phyloP scores from a whole-genome alignment of 2,888 invertebrate species.

The Oscheius myriophilus region DNA sequence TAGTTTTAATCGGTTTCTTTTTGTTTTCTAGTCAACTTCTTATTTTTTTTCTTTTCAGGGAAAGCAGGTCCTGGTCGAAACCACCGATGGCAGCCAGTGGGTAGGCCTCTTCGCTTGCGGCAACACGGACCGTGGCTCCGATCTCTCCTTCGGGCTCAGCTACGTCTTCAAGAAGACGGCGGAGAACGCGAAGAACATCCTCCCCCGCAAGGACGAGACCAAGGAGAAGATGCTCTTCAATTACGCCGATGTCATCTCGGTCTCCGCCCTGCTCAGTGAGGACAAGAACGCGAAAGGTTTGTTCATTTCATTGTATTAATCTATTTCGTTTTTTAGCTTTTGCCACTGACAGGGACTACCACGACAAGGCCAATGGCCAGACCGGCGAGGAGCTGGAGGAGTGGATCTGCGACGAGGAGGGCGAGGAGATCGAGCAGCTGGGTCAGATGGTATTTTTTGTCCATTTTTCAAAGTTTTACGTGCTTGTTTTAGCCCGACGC shows the following conservation, averaged over 20 bases:
- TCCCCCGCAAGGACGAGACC: slow-evolving; percentile 37
- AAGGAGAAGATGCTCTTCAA: slow-evolving; percentile 43
- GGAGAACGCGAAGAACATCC: slow-evolving; percentile 38
- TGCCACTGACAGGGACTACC: slow-evolving; percentile 51
- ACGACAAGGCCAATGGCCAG: slow-evolving; percentile 23
- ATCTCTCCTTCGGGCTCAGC: slow-evolving; percentile 29
- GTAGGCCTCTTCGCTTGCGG: slow-evolving; percentile 17
- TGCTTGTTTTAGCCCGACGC: slow-evolving; percentile 10
- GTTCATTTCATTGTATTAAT: neutral
- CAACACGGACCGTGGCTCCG: slow-evolving; percentile 1
- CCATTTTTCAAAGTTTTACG: neutral
- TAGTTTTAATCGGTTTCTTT: too few species aligned
- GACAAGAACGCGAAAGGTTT: slow-evolving; percentile 34
- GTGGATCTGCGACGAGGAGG: slow-evolving; percentile 53
- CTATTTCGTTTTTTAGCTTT: slow-evolving; percentile 32
- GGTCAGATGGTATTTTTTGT: slow-evolving; percentile 13
- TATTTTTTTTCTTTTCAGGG: slow-evolving; percentile 11
- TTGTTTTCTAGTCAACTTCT: slow-evolving; percentile 3
- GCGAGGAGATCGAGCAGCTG: slow-evolving; percentile 12
- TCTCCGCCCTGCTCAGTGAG: slow-evolving; percentile 34
- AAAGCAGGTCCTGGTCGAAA: slow-evolving; percentile 28
- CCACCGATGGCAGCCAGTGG: slow-evolving; percentile 20
- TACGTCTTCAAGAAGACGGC: slow-evolving; percentile 37
- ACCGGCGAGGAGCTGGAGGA: slow-evolving; percentile 38
- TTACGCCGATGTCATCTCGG: slow-evolving; percentile 39